A percentile compares a stretch with the other conserved stretches of the same genome.
These are phyloP conservation scores for Hermetia illucens DNA, from an alignment of 1,140 invertebrate genomes.

Conservation along the genomic window DNA sequence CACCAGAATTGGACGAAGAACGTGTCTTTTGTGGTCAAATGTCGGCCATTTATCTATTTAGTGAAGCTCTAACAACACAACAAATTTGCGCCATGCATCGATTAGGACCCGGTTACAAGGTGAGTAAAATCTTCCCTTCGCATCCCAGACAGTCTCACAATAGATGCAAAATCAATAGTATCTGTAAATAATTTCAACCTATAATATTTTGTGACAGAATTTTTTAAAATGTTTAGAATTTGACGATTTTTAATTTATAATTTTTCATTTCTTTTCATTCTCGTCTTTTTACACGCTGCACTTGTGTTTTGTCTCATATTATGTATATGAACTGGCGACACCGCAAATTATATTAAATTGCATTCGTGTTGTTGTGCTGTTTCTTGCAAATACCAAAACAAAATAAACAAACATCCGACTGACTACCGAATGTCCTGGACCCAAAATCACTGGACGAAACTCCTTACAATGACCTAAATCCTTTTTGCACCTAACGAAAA, in stretches of 20 bases:
- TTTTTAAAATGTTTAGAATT: too few species aligned
- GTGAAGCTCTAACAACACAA: constrained; percentile 89
- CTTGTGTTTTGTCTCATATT: not conserved
- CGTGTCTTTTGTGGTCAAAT: constrained; percentile 98
- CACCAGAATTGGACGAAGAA: constrained; percentile 88
- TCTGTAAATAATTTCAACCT: too few species aligned
- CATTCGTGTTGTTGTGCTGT: not conserved
- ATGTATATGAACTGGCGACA: not conserved
- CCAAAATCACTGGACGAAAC: not conserved
- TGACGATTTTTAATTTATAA: too few species aligned
- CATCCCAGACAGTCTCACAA: too few species aligned
- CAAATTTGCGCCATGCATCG: constrained; percentile 95
- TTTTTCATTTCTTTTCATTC: too few species aligned
- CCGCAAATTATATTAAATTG: not conserved
- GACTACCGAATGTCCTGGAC: not conserved
- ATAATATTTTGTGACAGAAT: too few species aligned
- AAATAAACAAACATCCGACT: constrained; percentile 1
- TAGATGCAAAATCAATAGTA: too few species aligned
- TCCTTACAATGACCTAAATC: too few species aligned
- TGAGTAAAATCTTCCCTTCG: constrained; percentile 27
- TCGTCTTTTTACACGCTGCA: not conserved
- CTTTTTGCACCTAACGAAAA: not conserved
- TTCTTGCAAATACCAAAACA: not conserved
- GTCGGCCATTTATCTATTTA: constrained; percentile 97
- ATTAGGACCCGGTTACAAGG: constrained; percentile 93